Evolutionary conservation across 2,113 vertebrate genomes (phyloP).

Genomic region (Stictonetta naevosa): DNA sequence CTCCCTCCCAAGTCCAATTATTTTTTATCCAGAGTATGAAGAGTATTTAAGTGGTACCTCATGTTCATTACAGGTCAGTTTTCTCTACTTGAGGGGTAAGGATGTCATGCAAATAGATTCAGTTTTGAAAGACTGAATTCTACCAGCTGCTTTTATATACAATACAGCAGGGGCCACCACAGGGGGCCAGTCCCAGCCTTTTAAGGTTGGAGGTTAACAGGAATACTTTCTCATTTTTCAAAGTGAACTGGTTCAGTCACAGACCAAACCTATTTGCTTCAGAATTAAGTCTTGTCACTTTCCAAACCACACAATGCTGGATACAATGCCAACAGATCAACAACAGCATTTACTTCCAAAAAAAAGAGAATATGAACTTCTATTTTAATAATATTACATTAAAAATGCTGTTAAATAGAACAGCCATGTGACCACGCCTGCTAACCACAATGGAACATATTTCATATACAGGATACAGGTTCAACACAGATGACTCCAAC

Average conservation of each 20-base stretch:
- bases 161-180: not conserved
- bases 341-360: not conserved
- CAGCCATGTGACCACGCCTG: not conserved
- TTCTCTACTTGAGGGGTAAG: not conserved
- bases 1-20: not conserved
- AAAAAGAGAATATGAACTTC: not conserved
- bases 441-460: not conserved
- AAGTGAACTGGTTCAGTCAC: not conserved
- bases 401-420: not conserved
- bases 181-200: not conserved
- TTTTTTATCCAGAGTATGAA: not conserved
- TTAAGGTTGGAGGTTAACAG: not conserved
- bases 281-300: not conserved
- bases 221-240: not conserved
- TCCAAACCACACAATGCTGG: not conserved
- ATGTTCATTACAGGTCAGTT: not conserved
- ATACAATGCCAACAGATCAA: not conserved
- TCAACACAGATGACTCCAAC: not conserved
- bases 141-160: not conserved
- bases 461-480: accelerated
- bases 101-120: not conserved
- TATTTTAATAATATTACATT: not conserved
- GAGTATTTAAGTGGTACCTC: not conserved
- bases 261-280: not conserved
- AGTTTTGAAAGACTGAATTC: not conserved